Evolutionary conservation across 2,888 invertebrate genomes (phyloP), one percentile per base, ranked within the genome.

Genomic region (Spicauda simplicius): DNA sequence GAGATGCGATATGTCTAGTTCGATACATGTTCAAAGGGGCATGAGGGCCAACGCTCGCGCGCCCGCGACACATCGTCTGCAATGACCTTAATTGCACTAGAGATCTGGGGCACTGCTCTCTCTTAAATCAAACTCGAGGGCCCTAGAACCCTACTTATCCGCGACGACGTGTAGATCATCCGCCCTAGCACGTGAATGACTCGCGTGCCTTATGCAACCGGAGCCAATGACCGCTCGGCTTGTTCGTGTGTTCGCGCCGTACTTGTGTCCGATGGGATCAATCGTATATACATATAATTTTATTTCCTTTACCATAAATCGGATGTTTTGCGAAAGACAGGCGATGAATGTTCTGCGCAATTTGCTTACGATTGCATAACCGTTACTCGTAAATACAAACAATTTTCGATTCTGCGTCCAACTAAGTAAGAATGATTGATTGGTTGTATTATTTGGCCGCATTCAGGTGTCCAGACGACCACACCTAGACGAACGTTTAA

Each of bases 91-190:
- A 93, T 92, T 87, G 83, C 82, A 74, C 73, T 70, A 73, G 80
- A 82, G 79, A 90, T 88, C 88, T 88, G 82, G 88, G 91, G 76
- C 87, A 77, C 85, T 90, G 86, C 90, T 92, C 91, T 92, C 91
- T 91, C 91, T 92, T 85, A 91, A 92, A 90, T 89, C 90, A 92
- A 93, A 84, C 91, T 90, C 76, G 79, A 80, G 77, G 86, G 91
- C 90, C 92, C 92, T 91, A 90, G 85, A 93, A 83, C 87, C 88
- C 91, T 79, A 91, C 91, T 89, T 92, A 83, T 81, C 78, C 33
- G 54, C 76, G 71, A 74, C 74, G 72, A 78, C 79, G 81, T 77
- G 73, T 75, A 79, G 84, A 84, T 81, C 82, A 86, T 84, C 85
- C 80, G 86, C 83, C 86, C 86, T 86, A 81, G 71, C 81, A 80